A percentile compares a stretch with the other conserved stretches of the same genome.
Evolutionary conservation across 1,140 invertebrate genomes (phyloP).

Genomic region (Lanistes nyassanus): DNA sequence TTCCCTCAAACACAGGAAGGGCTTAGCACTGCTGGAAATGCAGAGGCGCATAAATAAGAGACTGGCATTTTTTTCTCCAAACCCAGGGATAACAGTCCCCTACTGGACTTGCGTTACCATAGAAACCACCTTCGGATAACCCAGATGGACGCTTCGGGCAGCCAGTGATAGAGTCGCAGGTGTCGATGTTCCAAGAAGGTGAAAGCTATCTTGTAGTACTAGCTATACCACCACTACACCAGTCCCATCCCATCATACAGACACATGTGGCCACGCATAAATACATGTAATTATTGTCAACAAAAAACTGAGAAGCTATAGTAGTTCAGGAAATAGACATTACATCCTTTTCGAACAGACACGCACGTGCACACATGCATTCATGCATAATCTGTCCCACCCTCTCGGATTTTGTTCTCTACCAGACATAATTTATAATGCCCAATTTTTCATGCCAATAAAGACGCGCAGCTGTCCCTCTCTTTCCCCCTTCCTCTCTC

Average conservation of each 20-base stretch:
- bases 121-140: background rate
- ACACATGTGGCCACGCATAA: too few species aligned
- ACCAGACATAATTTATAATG: background rate
- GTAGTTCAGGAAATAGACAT: too few species aligned
- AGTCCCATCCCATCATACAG: too few species aligned
- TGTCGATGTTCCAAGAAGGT: background rate
- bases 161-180: background rate
- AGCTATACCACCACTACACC: background rate
- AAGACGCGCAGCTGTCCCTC: background rate
- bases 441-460: background rate
- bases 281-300: too few species aligned
- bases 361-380: too few species aligned
- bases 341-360: background rate
- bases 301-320: too few species aligned
- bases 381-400: background rate
- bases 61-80: background rate
- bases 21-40: background rate
- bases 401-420: background rate
- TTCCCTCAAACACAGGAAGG: too few species aligned
- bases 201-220: background rate
- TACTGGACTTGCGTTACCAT: background rate
- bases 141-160: background rate
- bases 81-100: background rate
- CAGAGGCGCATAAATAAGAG: background rate
- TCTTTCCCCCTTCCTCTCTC: background rate